Conservation (phyloP, 2,113 vertebrate species). For the Bubo bubo region DNA sequence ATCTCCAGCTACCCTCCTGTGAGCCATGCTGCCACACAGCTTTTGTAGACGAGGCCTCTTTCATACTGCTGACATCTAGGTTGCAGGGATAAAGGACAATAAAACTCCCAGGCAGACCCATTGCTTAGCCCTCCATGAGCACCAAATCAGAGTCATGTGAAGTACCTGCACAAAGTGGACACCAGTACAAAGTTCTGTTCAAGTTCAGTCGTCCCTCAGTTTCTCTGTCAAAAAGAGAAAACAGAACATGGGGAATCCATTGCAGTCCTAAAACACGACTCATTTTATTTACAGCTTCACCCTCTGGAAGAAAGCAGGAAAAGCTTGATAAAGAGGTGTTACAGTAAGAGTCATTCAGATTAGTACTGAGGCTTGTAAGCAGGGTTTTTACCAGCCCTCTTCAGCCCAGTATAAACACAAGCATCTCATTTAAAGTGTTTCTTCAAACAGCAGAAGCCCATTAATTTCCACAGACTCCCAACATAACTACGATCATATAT, state of each 20-base stretch:
- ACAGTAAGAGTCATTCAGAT: neutral
- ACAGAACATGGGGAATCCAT: neutral
- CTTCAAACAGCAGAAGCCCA: neutral
- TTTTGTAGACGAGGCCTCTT: neutral
- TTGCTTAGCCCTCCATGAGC: neutral
- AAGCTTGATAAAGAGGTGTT: neutral
- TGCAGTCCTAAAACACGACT: accelerated
- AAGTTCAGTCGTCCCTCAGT: neutral
- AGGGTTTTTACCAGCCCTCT: neutral
- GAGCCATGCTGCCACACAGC: neutral
- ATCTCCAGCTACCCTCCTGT: neutral
- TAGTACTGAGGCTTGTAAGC: neutral
- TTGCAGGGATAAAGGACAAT: neutral
- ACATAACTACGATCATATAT: neutral
- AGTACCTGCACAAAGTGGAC: neutral
- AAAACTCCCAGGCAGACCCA: neutral
- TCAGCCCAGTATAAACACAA: neutral
- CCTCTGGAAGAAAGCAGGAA: neutral
- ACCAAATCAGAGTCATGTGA: accelerated
- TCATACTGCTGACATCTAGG: neutral
- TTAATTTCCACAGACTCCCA: neutral
- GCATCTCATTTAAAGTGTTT: neutral
- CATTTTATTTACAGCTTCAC: neutral
- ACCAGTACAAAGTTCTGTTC: neutral
- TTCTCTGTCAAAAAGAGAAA: neutral